Conservation (phyloP, 2,797 vertebrate species). For the Pipistrellus pipistrellus region DNA sequence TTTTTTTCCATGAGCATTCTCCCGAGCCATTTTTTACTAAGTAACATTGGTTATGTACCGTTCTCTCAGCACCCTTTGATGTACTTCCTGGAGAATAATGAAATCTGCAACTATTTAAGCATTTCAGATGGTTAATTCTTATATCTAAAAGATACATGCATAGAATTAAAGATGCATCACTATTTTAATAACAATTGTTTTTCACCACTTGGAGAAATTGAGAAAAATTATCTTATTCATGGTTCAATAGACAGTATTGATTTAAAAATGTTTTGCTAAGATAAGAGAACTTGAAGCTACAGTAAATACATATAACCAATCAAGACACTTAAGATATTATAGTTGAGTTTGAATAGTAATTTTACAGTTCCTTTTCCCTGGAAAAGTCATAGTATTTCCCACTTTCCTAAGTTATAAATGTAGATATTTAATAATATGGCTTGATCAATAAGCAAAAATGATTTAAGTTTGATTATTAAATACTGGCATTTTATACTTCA, state of each 20-base stretch:
- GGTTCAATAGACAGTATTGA: not conserved
- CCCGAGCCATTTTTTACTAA: not conserved
- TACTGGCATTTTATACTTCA: not conserved
- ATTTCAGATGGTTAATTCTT: not conserved
- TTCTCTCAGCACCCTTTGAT: not conserved
- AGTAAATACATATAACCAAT: not conserved
- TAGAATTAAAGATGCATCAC: not conserved
- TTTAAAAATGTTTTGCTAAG: conserved; percentile 6
- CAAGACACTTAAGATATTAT: not conserved
- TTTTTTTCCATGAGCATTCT: not conserved
- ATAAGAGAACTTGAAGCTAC: not conserved
- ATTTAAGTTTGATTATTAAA: not conserved
- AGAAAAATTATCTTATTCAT: not conserved
- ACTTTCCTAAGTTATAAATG: not conserved
- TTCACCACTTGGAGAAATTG: not conserved
- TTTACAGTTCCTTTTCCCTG: not conserved
- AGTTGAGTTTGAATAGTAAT: not conserved
- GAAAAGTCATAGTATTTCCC: not conserved
- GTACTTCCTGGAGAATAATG: not conserved
- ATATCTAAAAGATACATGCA: not conserved
- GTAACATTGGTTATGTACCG: not conserved
- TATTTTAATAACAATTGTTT: not conserved
- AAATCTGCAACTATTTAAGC: not conserved
- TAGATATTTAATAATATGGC: not conserved
- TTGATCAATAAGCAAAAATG: not conserved